These are phyloP conservation scores for Todiramphus chloris DNA, from an alignment of 2,113 vertebrate species.

Conservation along the genomic window DNA sequence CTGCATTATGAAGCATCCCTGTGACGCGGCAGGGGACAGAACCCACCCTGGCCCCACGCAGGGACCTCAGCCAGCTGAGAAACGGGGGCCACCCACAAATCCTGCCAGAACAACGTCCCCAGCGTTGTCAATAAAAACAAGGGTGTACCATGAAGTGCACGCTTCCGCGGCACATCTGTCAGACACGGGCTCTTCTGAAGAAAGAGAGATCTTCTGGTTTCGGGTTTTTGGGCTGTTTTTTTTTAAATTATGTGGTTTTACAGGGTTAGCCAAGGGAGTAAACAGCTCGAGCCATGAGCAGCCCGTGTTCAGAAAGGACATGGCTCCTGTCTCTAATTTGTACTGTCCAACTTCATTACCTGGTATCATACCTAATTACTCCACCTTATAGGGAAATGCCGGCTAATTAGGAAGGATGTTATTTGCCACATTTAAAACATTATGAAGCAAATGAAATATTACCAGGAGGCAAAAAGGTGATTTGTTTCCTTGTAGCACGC, in stretches of 20 bases:
- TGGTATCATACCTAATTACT: constrained; percentile 70
- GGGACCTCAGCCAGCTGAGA: not conserved
- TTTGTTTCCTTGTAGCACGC: constrained; percentile 65
- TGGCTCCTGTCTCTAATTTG: constrained; percentile 66
- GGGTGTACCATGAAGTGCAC: not conserved
- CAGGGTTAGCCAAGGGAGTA: not conserved
- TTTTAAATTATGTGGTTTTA: not conserved
- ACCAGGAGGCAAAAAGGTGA: constrained; percentile 73
- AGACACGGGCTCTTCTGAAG: fast-evolving
- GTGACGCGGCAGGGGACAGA: not conserved
- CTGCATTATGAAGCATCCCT: not conserved
- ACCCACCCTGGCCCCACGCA: not conserved
- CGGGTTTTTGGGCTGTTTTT: not conserved
- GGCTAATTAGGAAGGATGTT: constrained; percentile 74
- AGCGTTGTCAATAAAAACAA: not conserved
- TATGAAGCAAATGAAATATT: constrained; percentile 78
- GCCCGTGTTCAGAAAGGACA: constrained; percentile 4
- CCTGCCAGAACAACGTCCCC: not conserved
- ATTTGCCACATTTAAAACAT: constrained; percentile 72
- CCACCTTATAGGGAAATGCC: constrained; percentile 63
- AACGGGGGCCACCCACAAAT: not conserved
- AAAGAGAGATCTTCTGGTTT: not conserved
- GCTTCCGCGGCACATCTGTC: not conserved
- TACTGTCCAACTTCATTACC: constrained; percentile 72
- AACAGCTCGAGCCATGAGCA: not conserved